Base-by-base conservation (phyloP, 2,113 vertebrate genomes). In the Dromaius novaehollandiae region DNA sequence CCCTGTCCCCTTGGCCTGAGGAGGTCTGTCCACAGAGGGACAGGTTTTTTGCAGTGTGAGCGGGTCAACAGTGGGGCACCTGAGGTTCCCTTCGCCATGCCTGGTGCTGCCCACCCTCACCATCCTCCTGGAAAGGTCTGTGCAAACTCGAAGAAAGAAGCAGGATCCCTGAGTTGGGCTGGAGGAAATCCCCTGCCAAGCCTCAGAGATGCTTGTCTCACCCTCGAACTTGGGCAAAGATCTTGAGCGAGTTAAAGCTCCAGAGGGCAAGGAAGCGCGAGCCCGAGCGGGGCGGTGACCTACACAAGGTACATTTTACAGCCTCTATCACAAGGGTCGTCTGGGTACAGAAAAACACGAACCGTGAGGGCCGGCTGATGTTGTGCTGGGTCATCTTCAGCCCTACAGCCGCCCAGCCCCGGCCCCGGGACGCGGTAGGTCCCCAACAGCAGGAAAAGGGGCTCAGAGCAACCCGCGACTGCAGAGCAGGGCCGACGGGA, bases 11-110 rank as follows among this genome's bases (percentile, higher is more conserved):
- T 77, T 4, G 2, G 46, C 44, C 44, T 46, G 44, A 46, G 44
- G 38, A 34, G 1, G 1, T 1, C 1, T 0, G 0, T 36, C 17
- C 42, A 51, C 1, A 1, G 7, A 55, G 50, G 10, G 13, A 19
- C 20, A 89, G 34, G 28, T 36, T 81, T 81, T 13, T 70, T 0
- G 0, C 28, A 51, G 42, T n/a, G 7, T 6, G 42, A 74, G 36
- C 21, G 16, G 51, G 11, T 51, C n/a, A 50, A 58, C 26, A 60
- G 46, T 7, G 46, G 46, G 46, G 46, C 46, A 19, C 46, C 46
- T 19, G 46, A 18, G 8, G 17, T 48, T 48, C 11, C 58, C 14
- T 8, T 70, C 40, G 25, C 61, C 22, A 1, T 9, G 28, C 16
- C 74, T 56, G 60, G n/a, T 17, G 38, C 36, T 18, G 5, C 1